A percentile compares a stretch with the other conserved stretches of the same genome.
phyloP scores from a whole-genome alignment of 2,888 invertebrate species.

The Diaprepes abbreviatus region DNA sequence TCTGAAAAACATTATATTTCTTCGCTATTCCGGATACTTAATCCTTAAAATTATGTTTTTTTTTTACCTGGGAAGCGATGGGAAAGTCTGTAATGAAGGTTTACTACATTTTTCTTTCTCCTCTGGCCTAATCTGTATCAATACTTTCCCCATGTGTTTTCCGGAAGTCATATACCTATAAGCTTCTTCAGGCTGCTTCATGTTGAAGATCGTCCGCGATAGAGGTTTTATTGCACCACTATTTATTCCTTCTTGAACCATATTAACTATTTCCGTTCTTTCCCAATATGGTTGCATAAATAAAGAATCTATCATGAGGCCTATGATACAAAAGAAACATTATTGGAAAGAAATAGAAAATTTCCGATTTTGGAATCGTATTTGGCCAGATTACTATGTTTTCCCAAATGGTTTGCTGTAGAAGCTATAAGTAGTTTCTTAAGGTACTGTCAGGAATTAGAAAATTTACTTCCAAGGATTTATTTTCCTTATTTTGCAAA shows the following conservation, averaged over 20 bases:
- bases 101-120: conserved; percentile 44
- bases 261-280: conserved; percentile 2
- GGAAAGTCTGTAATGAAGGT: conserved; percentile 7
- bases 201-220: conserved; percentile 74
- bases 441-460: too few relatives aligned
- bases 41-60: conserved; percentile 2
- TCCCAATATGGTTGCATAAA: background rate
- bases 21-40: too few relatives aligned
- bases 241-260: conserved; percentile 34
- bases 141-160: conserved; percentile 85
- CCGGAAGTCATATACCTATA: conserved; percentile 77
- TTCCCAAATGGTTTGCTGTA: too few relatives aligned
- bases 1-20: conserved; percentile 63
- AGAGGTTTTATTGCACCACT: conserved; percentile 80
- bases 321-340: too few relatives aligned
- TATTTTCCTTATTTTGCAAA: too few relatives aligned
- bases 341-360: too few relatives aligned
- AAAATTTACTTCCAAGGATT: too few relatives aligned
- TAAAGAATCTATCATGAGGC: conserved; percentile 76
- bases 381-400: too few relatives aligned
- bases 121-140: conserved; percentile 64
- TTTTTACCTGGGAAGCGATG: conserved; percentile 31
- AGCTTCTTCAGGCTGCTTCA: conserved; percentile 78
- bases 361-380: too few relatives aligned
- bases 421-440: too few relatives aligned